A percentile compares a stretch with the other conserved stretches of the same genome.
Evolutionary conservation across 2,888 invertebrate species (phyloP).

Genomic region (Leptinotarsa tumamoca): DNA sequence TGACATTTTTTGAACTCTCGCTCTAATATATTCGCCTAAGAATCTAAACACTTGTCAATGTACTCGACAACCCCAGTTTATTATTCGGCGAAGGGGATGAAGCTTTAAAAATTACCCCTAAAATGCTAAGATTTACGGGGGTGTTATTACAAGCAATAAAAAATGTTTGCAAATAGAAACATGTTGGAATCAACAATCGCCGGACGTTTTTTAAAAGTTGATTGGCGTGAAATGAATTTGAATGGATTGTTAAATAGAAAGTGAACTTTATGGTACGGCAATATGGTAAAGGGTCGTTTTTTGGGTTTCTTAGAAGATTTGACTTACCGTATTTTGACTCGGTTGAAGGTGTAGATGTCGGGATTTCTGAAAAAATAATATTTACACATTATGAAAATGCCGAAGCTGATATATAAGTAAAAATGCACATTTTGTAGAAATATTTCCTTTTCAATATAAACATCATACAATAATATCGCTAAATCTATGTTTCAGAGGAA

Average conservation of each 20-base stretch:
- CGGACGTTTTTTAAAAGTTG: slow-evolving; percentile 38
- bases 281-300: slow-evolving; percentile 37
- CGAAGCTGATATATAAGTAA: too few species aligned
- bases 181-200: slow-evolving; percentile 26
- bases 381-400: not conserved
- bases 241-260: slow-evolving; percentile 45
- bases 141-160: slow-evolving; percentile 33
- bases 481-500: too few species aligned
- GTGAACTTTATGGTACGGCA: slow-evolving; percentile 27
- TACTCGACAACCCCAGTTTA: slow-evolving; percentile 42
- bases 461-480: too few species aligned
- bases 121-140: slow-evolving; percentile 39
- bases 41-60: slow-evolving; percentile 55
- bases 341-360: slow-evolving; percentile 58
- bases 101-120: slow-evolving; percentile 51
- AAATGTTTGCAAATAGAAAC: slow-evolving; percentile 43
- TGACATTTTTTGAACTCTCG: slow-evolving; percentile 56
- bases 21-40: slow-evolving; percentile 35
- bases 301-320: slow-evolving; percentile 36
- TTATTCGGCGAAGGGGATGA: slow-evolving; percentile 49
- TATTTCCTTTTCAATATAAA: too few species aligned
- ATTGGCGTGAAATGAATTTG: slow-evolving; percentile 37
- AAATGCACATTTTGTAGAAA: too few species aligned
- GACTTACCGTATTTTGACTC: slow-evolving; percentile 64
- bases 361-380: slow-evolving; percentile 61